These are phyloP conservation scores for Drosophila acutilabella DNA, from an alignment of 2,888 invertebrate genomes.

Conservation along the genomic window DNA sequence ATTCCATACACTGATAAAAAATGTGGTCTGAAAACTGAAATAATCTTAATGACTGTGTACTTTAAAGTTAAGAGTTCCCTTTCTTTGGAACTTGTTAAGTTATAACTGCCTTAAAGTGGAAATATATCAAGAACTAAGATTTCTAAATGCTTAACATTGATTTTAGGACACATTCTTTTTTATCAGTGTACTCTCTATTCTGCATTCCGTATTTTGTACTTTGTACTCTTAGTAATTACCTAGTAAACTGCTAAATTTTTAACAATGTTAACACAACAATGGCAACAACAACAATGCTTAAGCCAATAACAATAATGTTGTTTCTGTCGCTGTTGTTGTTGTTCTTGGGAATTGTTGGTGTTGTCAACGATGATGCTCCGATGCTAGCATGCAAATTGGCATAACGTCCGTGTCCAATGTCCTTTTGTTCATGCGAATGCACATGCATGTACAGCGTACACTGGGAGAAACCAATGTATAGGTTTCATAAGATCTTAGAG, in stretches of 20 bases:
- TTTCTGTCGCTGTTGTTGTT: conserved; percentile 5
- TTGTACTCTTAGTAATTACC: conserved; percentile 49
- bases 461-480: not conserved
- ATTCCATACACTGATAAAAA: not conserved
- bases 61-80: no score
- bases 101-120: no score
- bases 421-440: conserved; percentile 4
- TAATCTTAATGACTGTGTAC: no score
- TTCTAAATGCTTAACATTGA: no score
- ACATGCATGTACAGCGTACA: conserved; percentile 1
- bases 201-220: conserved; percentile 8
- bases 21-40: not conserved
- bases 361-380: conserved; percentile 19
- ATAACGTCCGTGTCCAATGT: conserved; percentile 38
- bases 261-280: conserved; percentile 45
- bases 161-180: no score
- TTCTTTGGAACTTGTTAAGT: no score
- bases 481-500: not conserved
- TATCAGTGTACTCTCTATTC: not conserved
- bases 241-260: conserved; percentile 57
- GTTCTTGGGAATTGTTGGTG: conserved; percentile 16
- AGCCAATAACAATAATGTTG: conserved; percentile 2
- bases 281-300: conserved; percentile 10
- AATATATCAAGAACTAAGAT: no score
- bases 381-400: conserved; percentile 64